phyloP scores from a whole-genome alignment of 2,113 vertebrate genomes.

The Pleuronectes platessa region DNA sequence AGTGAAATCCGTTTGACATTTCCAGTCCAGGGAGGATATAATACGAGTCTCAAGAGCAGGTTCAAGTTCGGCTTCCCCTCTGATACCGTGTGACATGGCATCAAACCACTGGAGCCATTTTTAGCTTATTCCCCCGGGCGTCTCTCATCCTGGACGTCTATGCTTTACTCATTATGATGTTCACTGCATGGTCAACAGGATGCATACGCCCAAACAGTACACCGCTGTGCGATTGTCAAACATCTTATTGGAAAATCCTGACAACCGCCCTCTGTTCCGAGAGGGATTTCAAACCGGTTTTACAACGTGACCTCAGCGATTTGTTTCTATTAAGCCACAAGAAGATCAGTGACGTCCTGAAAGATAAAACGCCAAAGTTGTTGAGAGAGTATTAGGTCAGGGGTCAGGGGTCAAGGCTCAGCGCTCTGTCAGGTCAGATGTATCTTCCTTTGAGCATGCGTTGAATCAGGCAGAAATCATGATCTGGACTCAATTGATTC shows the following conservation, averaged over 20 bases:
- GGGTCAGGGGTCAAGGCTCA: too few relatives aligned
- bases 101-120: constrained; percentile 19
- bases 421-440: background rate
- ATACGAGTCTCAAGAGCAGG: constrained; percentile 32
- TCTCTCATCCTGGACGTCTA: background rate
- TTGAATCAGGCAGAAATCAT: too few relatives aligned
- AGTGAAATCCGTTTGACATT: constrained; percentile 65
- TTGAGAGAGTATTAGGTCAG: background rate
- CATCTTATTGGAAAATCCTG: background rate
- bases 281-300: constrained; percentile 8
- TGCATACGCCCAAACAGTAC: background rate
- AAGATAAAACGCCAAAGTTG: too few relatives aligned
- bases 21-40: constrained; percentile 53
- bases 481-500: too few relatives aligned
- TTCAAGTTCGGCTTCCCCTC: constrained; percentile 40
- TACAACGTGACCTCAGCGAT: constrained; percentile 10
- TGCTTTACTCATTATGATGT: background rate
- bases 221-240: background rate
- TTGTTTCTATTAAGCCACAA: background rate
- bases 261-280: background rate
- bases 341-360: too few relatives aligned
- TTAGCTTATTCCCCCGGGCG: background rate
- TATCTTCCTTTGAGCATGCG: background rate
- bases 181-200: background rate
- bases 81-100: constrained; percentile 25